Evolutionary conservation across 2,113 vertebrate genomes (phyloP).

Genomic region (Ibidorhyncha struthersii): DNA sequence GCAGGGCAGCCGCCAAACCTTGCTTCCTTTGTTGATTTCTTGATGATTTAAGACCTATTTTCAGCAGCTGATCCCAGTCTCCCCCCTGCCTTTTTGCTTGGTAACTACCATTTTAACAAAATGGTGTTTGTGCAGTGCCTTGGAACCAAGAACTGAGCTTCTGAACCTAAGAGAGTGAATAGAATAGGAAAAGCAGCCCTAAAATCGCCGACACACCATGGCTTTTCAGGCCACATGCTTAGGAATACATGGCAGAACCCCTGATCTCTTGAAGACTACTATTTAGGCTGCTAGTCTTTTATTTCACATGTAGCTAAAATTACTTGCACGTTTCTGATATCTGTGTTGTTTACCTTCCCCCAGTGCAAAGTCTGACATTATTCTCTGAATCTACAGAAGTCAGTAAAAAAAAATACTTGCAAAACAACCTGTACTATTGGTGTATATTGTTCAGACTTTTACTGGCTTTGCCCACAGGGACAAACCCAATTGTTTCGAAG

Average conservation of each 20-base stretch:
- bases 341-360: not conserved
- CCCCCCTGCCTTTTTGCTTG: not conserved
- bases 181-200: not conserved
- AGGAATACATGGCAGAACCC: not conserved
- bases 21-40: conserved; percentile 62
- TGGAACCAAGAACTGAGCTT: not conserved
- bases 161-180: not conserved
- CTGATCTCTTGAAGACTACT: not conserved
- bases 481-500: not conserved
- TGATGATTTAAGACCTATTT: conserved; percentile 55
- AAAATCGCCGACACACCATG: not conserved
- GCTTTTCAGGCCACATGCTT: not conserved
- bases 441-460: not conserved
- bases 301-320: not conserved
- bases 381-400: not conserved
- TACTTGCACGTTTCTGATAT: not conserved
- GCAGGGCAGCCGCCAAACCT: conserved; percentile 38
- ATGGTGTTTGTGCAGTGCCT: conserved; percentile 12
- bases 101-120: conserved; percentile 35
- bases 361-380: not conserved
- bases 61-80: not conserved
- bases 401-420: not conserved
- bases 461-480: not conserved
- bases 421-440: not conserved
- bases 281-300: not conserved